These are phyloP conservation scores for Bujurquina vittata DNA, from an alignment of 2,113 vertebrate genomes.

Conservation along the genomic window DNA sequence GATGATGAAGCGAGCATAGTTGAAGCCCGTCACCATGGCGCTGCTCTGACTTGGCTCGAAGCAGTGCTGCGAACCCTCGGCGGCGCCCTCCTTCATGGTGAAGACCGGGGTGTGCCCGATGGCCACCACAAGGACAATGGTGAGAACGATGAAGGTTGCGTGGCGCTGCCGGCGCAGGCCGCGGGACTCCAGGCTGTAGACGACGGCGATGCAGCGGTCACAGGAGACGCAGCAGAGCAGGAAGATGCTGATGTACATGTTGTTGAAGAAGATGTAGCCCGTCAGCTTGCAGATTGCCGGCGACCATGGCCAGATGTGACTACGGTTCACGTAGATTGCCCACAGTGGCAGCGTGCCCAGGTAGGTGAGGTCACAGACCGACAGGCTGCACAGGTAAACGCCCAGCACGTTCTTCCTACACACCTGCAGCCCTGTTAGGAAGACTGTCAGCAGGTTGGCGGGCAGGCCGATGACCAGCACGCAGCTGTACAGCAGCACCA, in stretches of 20 bases:
- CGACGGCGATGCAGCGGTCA: slow-evolving; percentile 86
- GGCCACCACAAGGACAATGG: slow-evolving; percentile 70
- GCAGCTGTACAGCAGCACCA: slow-evolving; percentile 80
- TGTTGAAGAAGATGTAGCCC: slow-evolving; percentile 90
- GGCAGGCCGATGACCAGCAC: slow-evolving; percentile 85
- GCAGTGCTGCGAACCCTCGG: slow-evolving; percentile 45
- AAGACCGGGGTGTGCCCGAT: slow-evolving; percentile 77
- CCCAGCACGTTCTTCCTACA: slow-evolving; percentile 80
- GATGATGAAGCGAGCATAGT: slow-evolving; percentile 76
- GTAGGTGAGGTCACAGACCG: slow-evolving; percentile 88
- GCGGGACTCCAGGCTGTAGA: slow-evolving; percentile 81
- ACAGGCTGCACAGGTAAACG: slow-evolving; percentile 87
- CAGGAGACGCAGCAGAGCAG: slow-evolving; percentile 88
- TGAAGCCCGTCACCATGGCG: slow-evolving; percentile 54
- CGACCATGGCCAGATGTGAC: slow-evolving; percentile 79
- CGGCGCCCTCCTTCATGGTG: neutral
- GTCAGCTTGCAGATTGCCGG: slow-evolving; percentile 67
- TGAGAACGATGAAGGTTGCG: slow-evolving; percentile 46
- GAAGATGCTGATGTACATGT: slow-evolving; percentile 92
- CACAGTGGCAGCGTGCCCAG: slow-evolving; percentile 86
- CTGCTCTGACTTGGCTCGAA: slow-evolving; percentile 81
- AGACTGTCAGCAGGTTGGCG: slow-evolving; percentile 82
- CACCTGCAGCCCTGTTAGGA: slow-evolving; percentile 81
- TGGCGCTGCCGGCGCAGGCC: slow-evolving; percentile 74
- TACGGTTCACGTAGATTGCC: slow-evolving; percentile 78